Percentiles rank a stretch among this genome's conserved stretches.
Evolutionary conservation across 2,888 invertebrate species (phyloP).

Genomic region (Lymantria monacha): DNA sequence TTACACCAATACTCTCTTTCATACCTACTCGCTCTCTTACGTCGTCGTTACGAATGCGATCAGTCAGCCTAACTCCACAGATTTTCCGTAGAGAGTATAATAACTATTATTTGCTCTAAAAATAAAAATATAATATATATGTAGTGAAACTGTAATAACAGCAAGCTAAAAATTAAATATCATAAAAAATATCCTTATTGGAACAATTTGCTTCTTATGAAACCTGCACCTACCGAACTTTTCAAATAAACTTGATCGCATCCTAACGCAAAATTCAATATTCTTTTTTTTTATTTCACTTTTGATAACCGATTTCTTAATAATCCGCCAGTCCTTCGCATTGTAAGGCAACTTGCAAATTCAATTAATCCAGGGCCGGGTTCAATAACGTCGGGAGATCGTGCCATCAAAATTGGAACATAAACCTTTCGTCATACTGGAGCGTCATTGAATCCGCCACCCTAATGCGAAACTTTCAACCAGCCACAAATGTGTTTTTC

Average conservation of each 20-base stretch:
- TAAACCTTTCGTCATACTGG: slow-evolving; percentile 44
- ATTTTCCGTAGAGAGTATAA: too few relatives aligned
- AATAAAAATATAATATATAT: too few relatives aligned
- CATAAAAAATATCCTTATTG: neutral
- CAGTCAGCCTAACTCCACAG: too few relatives aligned
- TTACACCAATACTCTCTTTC: too few relatives aligned
- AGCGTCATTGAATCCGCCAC: slow-evolving; percentile 38
- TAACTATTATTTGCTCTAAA: too few relatives aligned
- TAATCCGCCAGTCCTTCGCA: slow-evolving; percentile 37
- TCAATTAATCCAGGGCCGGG: slow-evolving; percentile 55
- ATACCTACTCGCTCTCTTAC: too few relatives aligned
- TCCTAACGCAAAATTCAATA: slow-evolving; percentile 16
- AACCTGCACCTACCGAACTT: slow-evolving; percentile 3
- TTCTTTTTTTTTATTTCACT: slow-evolving; percentile 29
- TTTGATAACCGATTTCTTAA: slow-evolving; percentile 44
- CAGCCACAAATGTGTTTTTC: slow-evolving; percentile 65
- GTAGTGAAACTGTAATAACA: too few relatives aligned
- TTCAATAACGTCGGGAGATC: slow-evolving; percentile 48
- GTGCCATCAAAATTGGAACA: slow-evolving; percentile 45
- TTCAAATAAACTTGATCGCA: slow-evolving; percentile 15
- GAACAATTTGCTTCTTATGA: neutral
- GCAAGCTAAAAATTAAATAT: neutral
- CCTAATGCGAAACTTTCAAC: slow-evolving; percentile 48
- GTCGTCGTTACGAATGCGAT: too few relatives aligned
- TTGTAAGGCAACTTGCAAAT: slow-evolving; percentile 51